Percentiles rank a stretch among this genome's conserved stretches.
These are phyloP conservation scores for Hemibagrus guttatus DNA, from an alignment of 2,797 vertebrate species.

Conservation along the genomic window DNA sequence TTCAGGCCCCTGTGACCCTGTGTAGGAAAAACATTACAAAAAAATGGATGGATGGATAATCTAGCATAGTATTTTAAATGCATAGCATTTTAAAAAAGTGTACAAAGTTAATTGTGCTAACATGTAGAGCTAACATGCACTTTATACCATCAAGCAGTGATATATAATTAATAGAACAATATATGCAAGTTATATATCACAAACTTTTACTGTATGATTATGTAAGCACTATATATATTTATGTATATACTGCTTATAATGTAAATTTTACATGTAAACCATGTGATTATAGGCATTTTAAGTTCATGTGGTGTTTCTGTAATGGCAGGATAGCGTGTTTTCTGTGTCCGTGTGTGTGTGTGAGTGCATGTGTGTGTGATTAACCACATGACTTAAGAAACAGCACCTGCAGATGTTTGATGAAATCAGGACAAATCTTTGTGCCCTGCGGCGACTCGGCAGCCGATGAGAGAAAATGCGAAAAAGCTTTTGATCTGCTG, in stretches of 20 bases:
- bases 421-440: not conserved
- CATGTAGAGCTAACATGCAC: not conserved
- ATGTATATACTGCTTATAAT: not conserved
- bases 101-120: too few relatives aligned
- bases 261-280: not conserved
- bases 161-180: not conserved
- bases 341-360: not conserved
- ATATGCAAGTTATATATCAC: not conserved
- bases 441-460: constrained; percentile 5
- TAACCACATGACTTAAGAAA: not conserved
- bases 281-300: not conserved
- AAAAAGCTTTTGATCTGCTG: constrained; percentile 10
- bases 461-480: constrained; percentile 4
- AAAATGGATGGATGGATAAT: too few relatives aligned
- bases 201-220: not conserved
- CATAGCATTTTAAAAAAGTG: too few relatives aligned
- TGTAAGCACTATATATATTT: too few relatives aligned
- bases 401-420: not conserved
- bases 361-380: not conserved
- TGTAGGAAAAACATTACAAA: too few relatives aligned
- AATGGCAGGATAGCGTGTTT: not conserved
- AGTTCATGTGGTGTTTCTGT: not conserved
- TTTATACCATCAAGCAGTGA: not conserved
- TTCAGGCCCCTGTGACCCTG: too few relatives aligned
- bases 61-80: too few relatives aligned